Evolutionary conservation across 2,888 invertebrate genomes (phyloP), one percentile per base, ranked within the genome.

Genomic region (Blastobasis lacticolella): DNA sequence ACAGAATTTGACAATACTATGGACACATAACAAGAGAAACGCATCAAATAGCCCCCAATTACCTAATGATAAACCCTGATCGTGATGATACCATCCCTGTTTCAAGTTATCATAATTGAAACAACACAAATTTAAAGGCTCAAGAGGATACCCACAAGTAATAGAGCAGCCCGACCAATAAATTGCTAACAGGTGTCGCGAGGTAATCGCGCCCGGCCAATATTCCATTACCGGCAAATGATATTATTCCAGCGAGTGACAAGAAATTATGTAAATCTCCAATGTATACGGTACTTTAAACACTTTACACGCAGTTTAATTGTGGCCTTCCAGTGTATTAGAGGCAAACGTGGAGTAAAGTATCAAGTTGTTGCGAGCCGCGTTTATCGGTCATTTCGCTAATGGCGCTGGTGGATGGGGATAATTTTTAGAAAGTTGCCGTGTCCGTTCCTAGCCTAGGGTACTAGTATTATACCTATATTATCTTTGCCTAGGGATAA

Each of bases 371-470:
- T 55, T 56, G 55, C 54, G 55, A 56, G 42, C 55, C 50, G 58
- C 59, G 57, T 57, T 64, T 64, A 62, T 57, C 58, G 57, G 59
- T 56, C 55, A 59, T 62, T 61, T 54, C 54, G 52, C 50, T 63
- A 59, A 61, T 59, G 55, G 51, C 53, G 46, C 46, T 23, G 23
- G 58, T 52, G 57, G 57, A 61, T 57, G 55, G 59, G 59, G 59
- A 68, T 69, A 68, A 68, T 67, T 69, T 67, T 69, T 68, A 67
- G 72, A 74, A 75, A 72, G 69, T 68, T 66, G 66, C 63, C 69
- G 42, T 55, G 54, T 56, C 53, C 56, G 61, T 60, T 59, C 57
- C 55, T 48, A 49, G 62, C 61, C 62, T 57, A 54, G 56, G 59
- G 66, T 23, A 23, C 23, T 23, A 23, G 23, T 23, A 3, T 23